Percentiles rank a stretch among this genome's conserved stretches.
Conservation (phyloP, 1,140 invertebrate genomes). For the Littorina saxatilis region DNA sequence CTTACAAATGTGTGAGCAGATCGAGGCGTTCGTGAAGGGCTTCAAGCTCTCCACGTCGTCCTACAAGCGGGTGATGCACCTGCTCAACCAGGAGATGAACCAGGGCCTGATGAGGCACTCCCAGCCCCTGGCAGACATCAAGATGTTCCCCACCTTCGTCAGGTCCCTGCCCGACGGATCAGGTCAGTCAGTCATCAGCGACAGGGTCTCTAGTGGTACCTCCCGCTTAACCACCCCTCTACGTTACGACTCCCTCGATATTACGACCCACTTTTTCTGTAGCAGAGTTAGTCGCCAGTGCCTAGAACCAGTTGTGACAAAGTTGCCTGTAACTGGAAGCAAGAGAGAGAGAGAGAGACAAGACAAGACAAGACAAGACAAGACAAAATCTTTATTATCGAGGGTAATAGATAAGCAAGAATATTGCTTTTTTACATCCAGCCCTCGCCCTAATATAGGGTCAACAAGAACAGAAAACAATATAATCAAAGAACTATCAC, state of each 20-base stretch:
- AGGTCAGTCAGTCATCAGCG: conserved; percentile 80
- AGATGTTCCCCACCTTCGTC: conserved; percentile 97
- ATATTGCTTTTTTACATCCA: no score
- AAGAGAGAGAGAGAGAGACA: no score
- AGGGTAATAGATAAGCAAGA: no score
- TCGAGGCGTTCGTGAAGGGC: conserved; percentile 90
- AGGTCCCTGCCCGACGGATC: conserved; percentile 96
- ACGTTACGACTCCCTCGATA: no score
- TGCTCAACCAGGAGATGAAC: conserved; percentile 86
- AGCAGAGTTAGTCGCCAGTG: no score
- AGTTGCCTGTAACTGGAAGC: neutral
- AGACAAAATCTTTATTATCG: no score
- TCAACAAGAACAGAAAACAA: no score
- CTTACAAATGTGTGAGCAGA: conserved; percentile 78
- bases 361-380: neutral
- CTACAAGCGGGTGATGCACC: conserved; percentile 86
- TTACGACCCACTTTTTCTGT: no score
- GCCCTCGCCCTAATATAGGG: no score
- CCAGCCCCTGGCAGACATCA: conserved; percentile 87
- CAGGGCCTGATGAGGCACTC: conserved; percentile 90
- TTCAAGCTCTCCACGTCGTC: conserved; percentile 89
- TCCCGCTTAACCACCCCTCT: neutral
- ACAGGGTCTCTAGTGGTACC: neutral
- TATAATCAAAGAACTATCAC: no score
- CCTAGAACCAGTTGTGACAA: neutral